These are phyloP conservation scores for Lepidurus packardi DNA, from an alignment of 1,140 invertebrate genomes.

Conservation along the genomic window DNA sequence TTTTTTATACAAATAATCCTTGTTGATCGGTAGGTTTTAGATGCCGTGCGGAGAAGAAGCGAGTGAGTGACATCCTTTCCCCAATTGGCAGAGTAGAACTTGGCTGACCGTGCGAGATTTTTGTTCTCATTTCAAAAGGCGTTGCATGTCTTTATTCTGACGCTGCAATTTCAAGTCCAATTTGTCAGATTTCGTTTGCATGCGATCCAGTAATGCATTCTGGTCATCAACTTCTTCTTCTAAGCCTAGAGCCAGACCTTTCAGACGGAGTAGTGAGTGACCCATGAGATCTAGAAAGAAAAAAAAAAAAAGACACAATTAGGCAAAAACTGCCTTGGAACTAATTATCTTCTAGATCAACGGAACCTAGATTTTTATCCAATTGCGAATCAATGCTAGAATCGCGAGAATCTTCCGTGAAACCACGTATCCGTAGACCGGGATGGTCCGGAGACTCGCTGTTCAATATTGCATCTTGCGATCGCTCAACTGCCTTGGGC, in stretches of 20 bases:
- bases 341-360: not conserved
- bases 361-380: constrained; percentile 35
- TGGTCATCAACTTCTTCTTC: constrained; percentile 45
- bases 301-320: not conserved
- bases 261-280: constrained; percentile 40
- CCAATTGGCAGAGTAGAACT: constrained; percentile 9
- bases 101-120: not conserved
- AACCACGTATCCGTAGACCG: constrained; percentile 34
- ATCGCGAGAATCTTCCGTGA: constrained; percentile 31
- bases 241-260: constrained; percentile 42
- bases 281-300: constrained; percentile 26
- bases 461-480: constrained; percentile 15
- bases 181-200: constrained; percentile 44
- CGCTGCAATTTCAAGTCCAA: constrained; percentile 43
- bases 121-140: constrained; percentile 39
- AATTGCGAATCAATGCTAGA: constrained; percentile 34
- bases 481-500: constrained; percentile 27
- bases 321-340: not conserved
- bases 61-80: constrained; percentile 1
- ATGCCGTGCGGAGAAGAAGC: too few species aligned
- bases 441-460: not conserved
- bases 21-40: not conserved
- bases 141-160: constrained; percentile 46
- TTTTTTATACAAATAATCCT: not conserved
- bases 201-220: constrained; percentile 45